Evolutionary conservation across 2,888 invertebrate species (phyloP).

Genomic region (Trachelus iudaicus): DNA sequence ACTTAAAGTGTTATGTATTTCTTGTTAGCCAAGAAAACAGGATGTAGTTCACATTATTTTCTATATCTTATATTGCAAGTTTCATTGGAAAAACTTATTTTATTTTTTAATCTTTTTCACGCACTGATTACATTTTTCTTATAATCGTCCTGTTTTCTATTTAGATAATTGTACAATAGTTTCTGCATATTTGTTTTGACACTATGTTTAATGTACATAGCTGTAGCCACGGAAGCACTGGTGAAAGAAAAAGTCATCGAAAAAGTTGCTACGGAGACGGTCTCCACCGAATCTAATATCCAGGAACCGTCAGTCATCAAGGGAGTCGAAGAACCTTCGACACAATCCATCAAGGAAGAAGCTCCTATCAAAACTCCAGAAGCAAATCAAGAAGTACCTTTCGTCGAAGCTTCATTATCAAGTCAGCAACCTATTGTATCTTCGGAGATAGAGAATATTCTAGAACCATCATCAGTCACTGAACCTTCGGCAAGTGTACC

Average conservation of each 20-base stretch:
- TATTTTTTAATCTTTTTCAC: not conserved
- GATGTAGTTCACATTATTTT: not conserved
- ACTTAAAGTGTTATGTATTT: not conserved
- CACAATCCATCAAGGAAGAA: not conserved
- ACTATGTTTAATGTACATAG: not conserved
- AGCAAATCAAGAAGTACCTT: constrained; percentile 7
- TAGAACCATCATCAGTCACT: not conserved
- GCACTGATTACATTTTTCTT: not conserved
- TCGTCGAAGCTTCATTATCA: constrained; percentile 1
- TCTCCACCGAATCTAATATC: not conserved
- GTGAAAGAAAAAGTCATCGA: not conserved
- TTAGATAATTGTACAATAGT: not conserved
- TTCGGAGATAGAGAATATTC: not conserved
- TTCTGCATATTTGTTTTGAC: not conserved
- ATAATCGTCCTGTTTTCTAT: not conserved
- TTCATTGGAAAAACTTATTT: not conserved
- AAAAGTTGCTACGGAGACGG: not conserved
- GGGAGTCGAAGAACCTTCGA: not conserved
- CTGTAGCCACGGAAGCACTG: not conserved
- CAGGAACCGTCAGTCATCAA: not conserved
- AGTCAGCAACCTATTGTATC: not conserved
- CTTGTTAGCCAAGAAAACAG: not conserved
- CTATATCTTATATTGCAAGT: not conserved
- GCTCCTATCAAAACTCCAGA: not conserved
- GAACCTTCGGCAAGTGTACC: not conserved